Conservation (phyloP, 2,113 vertebrate species). For the Bubalus kerabau region DNA sequence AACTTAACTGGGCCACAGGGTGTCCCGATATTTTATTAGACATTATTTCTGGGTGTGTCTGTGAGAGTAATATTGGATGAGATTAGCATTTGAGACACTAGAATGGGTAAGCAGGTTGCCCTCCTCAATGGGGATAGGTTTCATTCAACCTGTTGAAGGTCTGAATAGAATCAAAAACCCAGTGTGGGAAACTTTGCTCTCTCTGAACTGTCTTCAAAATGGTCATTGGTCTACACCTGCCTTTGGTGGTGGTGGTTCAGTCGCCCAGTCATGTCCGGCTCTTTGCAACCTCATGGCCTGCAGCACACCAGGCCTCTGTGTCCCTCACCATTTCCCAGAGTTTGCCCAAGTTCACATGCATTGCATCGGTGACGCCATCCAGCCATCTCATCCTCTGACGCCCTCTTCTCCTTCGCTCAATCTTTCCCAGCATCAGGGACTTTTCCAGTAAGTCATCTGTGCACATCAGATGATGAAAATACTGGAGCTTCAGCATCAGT, state of each 20-base stretch:
- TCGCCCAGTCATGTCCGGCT: rapidly evolving
- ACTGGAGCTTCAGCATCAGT: neutral
- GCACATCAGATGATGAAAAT: neutral
- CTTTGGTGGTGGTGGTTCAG: neutral
- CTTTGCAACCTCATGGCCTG: neutral
- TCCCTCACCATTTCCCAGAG: neutral
- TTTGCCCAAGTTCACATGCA: neutral
- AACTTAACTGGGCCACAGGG: neutral
- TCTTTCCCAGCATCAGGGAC: neutral
- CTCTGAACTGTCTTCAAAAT: neutral
- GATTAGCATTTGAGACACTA: neutral
- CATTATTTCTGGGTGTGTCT: neutral
- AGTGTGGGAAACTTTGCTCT: neutral
- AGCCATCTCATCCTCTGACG: neutral
- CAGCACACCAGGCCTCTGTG: neutral
- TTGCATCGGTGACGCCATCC: rapidly evolving
- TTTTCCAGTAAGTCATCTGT: neutral
- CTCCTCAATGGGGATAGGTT: neutral
- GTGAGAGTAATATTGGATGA: neutral
- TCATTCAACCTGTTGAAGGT: neutral
- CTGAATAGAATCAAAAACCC: neutral
- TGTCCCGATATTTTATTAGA: neutral
- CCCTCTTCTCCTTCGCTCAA: neutral
- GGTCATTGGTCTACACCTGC: neutral
- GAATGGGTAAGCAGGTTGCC: neutral